Conservation (phyloP, 1,140 invertebrate genomes). For the Luehdorfia chinensis region DNA sequence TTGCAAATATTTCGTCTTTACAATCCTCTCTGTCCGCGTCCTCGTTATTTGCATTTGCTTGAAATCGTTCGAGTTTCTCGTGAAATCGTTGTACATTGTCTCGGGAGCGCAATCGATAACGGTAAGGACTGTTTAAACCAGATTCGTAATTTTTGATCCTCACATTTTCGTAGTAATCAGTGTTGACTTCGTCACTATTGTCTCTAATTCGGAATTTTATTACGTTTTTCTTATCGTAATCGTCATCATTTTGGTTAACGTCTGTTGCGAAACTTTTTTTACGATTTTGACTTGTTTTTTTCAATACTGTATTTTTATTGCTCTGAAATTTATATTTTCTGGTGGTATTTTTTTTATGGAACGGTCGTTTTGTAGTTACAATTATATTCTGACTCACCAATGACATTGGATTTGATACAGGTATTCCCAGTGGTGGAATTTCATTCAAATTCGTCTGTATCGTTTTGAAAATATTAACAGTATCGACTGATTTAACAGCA, state of each 20-base stretch:
- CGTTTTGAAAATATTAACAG: constrained; percentile 16
- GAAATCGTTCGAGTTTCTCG: constrained; percentile 40
- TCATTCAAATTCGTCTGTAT: constrained; percentile 59
- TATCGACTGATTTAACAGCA: neutral
- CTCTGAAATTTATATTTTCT: neutral
- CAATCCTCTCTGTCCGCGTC: constrained; percentile 22
- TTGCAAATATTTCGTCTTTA: constrained; percentile 32
- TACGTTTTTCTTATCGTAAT: neutral
- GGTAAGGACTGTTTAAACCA: neutral
- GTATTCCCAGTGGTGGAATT: constrained; percentile 49
- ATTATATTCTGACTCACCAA: constrained; percentile 52
- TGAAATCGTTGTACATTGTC: constrained; percentile 35
- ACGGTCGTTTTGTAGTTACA: constrained; percentile 29
- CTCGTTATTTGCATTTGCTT: constrained; percentile 19
- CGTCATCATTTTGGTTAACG: neutral
- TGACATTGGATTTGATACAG: constrained; percentile 34
- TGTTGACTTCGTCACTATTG: neutral
- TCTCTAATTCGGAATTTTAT: too few species aligned
- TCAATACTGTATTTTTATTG: neutral
- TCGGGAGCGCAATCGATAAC: neutral
- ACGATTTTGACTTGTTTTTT: neutral
- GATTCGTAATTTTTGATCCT: neutral
- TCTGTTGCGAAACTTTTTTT: neutral
- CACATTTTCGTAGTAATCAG: neutral
- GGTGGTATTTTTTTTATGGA: too few species aligned